Conservation (phyloP, 2,888 invertebrate genomes). For the Dioctria rufipes region DNA sequence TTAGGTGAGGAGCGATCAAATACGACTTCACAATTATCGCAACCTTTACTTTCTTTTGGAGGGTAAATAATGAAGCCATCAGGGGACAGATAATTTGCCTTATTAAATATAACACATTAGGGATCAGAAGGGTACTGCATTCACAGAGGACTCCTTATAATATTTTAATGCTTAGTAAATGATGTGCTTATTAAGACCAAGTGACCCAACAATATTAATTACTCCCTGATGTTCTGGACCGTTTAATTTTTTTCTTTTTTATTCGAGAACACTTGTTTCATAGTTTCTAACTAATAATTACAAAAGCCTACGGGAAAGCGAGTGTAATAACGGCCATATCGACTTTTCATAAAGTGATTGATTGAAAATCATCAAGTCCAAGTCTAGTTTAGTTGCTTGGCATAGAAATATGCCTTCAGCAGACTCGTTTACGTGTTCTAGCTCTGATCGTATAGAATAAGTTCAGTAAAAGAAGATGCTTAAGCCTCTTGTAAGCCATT, state of each 20-base stretch:
- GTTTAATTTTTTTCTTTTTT: background rate
- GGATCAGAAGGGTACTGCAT: no score
- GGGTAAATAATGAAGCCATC: no score
- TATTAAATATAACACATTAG: no score
- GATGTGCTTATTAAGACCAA: no score
- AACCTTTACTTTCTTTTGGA: no score
- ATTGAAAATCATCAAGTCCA: conserved; percentile 45
- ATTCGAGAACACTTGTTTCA: conserved; percentile 2
- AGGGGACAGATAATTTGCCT: no score
- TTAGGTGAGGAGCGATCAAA: no score
- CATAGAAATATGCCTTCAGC: background rate
- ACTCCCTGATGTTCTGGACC: no score
- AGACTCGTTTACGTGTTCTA: background rate
- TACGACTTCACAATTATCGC: no score
- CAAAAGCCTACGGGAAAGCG: background rate
- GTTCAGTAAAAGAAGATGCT: background rate
- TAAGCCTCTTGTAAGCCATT: background rate
- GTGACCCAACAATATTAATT: no score
- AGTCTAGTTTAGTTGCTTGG: background rate
- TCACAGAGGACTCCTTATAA: no score
- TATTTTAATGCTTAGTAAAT: no score
- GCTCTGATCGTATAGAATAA: background rate
- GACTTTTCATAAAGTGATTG: conserved; percentile 31
- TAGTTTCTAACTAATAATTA: conserved; percentile 12
- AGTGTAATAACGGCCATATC: conserved; percentile 30